A percentile compares a stretch with the other conserved stretches of the same genome.
phyloP scores from a whole-genome alignment of 2,113 vertebrate species.

The Heloderma charlesbogerti region DNA sequence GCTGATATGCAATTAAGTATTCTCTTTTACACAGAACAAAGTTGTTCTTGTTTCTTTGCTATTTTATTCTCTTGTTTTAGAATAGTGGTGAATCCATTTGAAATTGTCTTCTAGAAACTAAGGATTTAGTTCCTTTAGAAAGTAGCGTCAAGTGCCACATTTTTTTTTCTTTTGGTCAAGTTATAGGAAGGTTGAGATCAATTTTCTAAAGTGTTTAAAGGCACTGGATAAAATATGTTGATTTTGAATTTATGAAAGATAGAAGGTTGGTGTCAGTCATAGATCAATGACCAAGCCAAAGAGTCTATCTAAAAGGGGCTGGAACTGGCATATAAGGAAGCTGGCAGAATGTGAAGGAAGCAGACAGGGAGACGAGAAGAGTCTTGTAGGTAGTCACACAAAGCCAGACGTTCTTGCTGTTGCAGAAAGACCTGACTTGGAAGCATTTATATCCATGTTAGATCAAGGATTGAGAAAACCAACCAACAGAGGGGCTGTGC shows the following conservation, averaged over 20 bases:
- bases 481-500: neutral
- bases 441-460: neutral
- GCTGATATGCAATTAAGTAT: slow-evolving; percentile 74
- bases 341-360: neutral
- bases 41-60: slow-evolving; percentile 66
- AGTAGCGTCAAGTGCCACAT: slow-evolving; percentile 25
- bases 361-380: neutral
- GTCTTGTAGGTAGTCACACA: neutral
- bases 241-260: slow-evolving; percentile 11
- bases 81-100: slow-evolving; percentile 63
- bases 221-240: no score
- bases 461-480: neutral
- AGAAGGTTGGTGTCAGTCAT: neutral
- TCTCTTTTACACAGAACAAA: slow-evolving; percentile 73
- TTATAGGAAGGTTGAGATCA: slow-evolving; percentile 48
- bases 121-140: slow-evolving; percentile 52
- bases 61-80: slow-evolving; percentile 67
- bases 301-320: neutral
- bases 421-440: neutral
- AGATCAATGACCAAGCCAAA: neutral
- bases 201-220: no score
- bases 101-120: slow-evolving; percentile 65
- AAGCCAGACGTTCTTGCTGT: neutral
- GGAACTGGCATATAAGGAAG: neutral
- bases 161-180: slow-evolving; percentile 9